Percentiles rank a stretch among this genome's conserved stretches.
Evolutionary conservation across 2,888 invertebrate species (phyloP).

Genomic region (Hemistola chrysoprasaria): DNA sequence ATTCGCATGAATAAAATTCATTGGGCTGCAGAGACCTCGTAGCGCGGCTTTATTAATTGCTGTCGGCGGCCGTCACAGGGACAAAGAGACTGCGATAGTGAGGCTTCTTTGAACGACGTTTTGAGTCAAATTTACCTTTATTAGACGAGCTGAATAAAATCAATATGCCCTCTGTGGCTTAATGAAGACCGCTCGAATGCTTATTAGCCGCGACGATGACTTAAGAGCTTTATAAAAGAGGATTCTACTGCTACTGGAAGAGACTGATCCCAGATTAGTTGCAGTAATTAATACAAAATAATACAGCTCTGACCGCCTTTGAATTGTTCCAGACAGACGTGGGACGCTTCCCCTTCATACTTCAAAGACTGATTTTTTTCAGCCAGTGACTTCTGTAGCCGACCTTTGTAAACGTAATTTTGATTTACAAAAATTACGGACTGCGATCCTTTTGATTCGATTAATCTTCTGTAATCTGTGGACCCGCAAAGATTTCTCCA

Average conservation of each 20-base stretch:
- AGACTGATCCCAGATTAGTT: conserved; percentile 48
- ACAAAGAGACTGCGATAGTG: conserved; percentile 56
- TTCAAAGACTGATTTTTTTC: conserved; percentile 39
- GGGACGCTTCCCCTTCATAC: conserved; percentile 33
- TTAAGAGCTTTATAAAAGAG: conserved; percentile 52
- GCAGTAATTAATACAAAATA: conserved; percentile 40
- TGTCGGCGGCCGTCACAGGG: conserved; percentile 31
- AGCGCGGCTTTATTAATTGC: conserved; percentile 50
- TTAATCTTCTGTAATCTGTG: conserved; percentile 32
- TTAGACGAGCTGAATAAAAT: conserved; percentile 63
- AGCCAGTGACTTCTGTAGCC: conserved; percentile 29
- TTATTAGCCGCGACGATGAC: conserved; percentile 63
- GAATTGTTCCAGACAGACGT: conserved; percentile 35
- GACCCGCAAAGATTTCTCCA: conserved; percentile 32
- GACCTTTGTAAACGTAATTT: conserved; percentile 30
- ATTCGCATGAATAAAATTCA: conserved; percentile 28
- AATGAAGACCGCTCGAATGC: conserved; percentile 66
- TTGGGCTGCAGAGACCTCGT: conserved; percentile 40
- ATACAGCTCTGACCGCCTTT: conserved; percentile 34
- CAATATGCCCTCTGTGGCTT: conserved; percentile 61
- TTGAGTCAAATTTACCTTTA: conserved; percentile 63
- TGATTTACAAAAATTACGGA: conserved; percentile 31
- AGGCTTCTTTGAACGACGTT: conserved; percentile 54
- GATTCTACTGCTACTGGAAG: conserved; percentile 51
- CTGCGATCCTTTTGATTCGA: conserved; percentile 30